Evolutionary conservation across 1,140 invertebrate species (phyloP).

Genomic region (Hyposmocoma kahamanoa): DNA sequence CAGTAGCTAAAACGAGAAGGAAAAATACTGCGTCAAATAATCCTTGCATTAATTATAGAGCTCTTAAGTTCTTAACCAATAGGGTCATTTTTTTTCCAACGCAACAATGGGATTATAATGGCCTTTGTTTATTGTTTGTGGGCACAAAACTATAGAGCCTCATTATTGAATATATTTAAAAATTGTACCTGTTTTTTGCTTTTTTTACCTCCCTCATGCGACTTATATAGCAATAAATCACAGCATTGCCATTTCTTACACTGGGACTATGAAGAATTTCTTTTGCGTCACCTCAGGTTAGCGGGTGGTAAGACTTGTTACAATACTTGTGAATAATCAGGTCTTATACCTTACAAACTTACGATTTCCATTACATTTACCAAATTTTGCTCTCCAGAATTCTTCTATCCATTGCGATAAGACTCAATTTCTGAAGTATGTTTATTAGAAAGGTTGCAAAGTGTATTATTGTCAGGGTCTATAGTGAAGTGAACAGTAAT

Average conservation of each 20-base stretch:
- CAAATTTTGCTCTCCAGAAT: background rate
- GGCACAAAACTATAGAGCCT: too few relatives aligned
- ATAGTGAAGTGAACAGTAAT: constrained; percentile 62
- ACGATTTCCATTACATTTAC: background rate
- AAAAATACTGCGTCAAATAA: too few relatives aligned
- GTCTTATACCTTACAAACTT: constrained; percentile 31
- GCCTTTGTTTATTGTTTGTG: too few relatives aligned
- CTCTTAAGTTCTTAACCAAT: too few relatives aligned
- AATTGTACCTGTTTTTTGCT: background rate
- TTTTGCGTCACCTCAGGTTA: constrained; percentile 53
- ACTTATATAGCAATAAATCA: constrained; percentile 28
- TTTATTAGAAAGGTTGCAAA: constrained; percentile 12
- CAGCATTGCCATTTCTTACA: constrained; percentile 29
- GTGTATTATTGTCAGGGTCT: constrained; percentile 29
- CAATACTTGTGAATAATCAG: constrained; percentile 67
- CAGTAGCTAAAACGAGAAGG: too few relatives aligned
- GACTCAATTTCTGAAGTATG: constrained; percentile 18
- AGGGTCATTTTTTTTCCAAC: too few relatives aligned
- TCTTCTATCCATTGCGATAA: constrained; percentile 16
- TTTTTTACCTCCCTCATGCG: background rate
- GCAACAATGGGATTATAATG: too few relatives aligned
- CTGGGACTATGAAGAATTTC: constrained; percentile 27
- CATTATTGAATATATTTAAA: too few relatives aligned
- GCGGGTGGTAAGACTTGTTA: constrained; percentile 57
- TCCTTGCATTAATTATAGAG: too few relatives aligned